Percentiles rank a stretch among this genome's conserved stretches.
phyloP scores from a whole-genome alignment of 1,140 invertebrate species.

The Charaxes varanes region DNA sequence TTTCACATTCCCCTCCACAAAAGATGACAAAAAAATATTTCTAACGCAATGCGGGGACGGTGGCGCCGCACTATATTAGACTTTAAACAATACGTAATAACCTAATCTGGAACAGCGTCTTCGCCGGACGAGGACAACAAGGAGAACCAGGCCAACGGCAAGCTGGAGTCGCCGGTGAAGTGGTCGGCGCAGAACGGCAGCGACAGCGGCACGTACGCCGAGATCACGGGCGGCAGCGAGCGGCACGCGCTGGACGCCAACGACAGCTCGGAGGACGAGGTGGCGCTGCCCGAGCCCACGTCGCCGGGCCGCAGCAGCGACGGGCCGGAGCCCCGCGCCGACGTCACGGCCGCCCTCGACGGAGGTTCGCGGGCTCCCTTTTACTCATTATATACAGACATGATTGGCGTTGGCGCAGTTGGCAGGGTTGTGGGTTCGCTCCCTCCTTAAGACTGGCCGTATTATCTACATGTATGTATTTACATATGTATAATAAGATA shows the following conservation, averaged over 20 bases:
- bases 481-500: no score
- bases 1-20: no score
- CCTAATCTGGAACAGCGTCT: no score
- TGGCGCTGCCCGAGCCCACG: constrained; percentile 56
- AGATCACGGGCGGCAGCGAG: constrained; percentile 54
- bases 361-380: constrained; percentile 35
- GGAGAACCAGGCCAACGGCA: constrained; percentile 65
- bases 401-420: no score
- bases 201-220: constrained; percentile 63
- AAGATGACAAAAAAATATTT: no score
- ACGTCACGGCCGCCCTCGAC: constrained; percentile 58
- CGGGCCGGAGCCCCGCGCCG: constrained; percentile 59
- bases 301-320: constrained; percentile 63
- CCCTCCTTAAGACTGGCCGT: no score
- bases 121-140: constrained; percentile 63
- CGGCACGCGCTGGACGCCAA: constrained; percentile 56
- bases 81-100: no score
- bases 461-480: no score
- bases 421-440: no score
- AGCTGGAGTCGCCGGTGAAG: constrained; percentile 59
- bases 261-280: constrained; percentile 66
- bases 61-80: no score
- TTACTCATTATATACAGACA: neutral
- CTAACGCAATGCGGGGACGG: no score
- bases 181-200: constrained; percentile 64